A percentile compares a stretch with the other conserved stretches of the same genome.
phyloP scores from a whole-genome alignment of 2,113 vertebrate genomes.

The Aptenodytes forsteri region DNA sequence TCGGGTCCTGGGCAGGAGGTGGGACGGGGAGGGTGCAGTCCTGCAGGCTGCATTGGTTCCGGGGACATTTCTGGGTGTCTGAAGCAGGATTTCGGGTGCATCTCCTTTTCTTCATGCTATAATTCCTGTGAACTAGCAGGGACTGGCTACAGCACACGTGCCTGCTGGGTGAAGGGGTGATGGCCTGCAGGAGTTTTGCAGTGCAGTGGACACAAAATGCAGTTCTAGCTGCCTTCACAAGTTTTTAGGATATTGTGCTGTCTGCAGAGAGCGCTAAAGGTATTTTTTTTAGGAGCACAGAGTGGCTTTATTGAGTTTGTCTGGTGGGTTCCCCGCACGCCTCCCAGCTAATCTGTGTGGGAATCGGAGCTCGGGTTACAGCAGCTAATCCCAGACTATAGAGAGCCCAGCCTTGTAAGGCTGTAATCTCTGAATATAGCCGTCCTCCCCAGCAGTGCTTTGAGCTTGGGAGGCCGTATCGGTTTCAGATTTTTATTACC shows the following conservation, averaged over 20 bases:
- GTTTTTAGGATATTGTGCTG: not conserved
- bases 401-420: not conserved
- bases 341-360: not conserved
- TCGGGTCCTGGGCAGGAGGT: accelerated
- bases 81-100: not conserved
- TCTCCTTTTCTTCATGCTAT: accelerated
- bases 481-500: conserved; percentile 14
- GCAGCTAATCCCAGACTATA: not conserved
- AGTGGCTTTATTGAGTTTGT: not conserved
- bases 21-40: not conserved
- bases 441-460: not conserved
- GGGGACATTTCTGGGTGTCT: not conserved
- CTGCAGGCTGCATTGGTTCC: not conserved
- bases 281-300: not conserved
- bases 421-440: not conserved
- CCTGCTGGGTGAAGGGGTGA: not conserved
- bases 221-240: not conserved
- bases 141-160: accelerated
- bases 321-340: not conserved
- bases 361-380: not conserved
- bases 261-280: conserved; percentile 14
- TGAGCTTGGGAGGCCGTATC: not conserved
- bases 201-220: accelerated
- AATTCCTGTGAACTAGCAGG: not conserved
- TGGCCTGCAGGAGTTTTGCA: not conserved